Evolutionary conservation across 23 tunicate genomes (phyloP).

Genomic region (Trididemnum miniatum): DNA sequence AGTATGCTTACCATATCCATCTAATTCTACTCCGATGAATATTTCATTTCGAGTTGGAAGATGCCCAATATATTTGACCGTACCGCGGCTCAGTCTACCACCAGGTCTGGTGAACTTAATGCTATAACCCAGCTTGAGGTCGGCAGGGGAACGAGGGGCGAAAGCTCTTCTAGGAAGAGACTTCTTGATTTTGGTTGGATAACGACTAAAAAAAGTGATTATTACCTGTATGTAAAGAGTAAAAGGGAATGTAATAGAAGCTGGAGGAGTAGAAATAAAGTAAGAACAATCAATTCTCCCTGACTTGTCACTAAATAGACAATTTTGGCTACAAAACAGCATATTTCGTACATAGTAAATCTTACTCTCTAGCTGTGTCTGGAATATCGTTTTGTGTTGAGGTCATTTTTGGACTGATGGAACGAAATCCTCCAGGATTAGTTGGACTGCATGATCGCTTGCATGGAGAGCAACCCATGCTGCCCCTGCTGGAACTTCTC

Average conservation of each 20-base stretch:
- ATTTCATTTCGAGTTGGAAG: conserved; percentile 83
- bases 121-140: conserved; percentile 82
- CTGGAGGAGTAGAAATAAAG: too few relatives aligned
- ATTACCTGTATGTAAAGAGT: too few relatives aligned
- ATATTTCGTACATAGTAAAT: too few relatives aligned
- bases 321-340: not conserved
- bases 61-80: conserved; percentile 91
- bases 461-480: conserved; percentile 9
- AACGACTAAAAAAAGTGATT: conserved; percentile 59
- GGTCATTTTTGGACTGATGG: conserved; percentile 72
- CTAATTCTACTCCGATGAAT: conserved; percentile 88
- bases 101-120: conserved; percentile 96
- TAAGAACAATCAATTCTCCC: too few relatives aligned
- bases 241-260: too few relatives aligned
- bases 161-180: conserved; percentile 88
- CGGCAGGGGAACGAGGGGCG: conserved; percentile 92
- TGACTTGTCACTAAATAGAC: not conserved
- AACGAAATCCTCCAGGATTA: conserved; percentile 71
- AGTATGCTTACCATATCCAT: conserved; percentile 73
- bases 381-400: conserved; percentile 50
- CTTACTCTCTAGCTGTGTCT: conserved; percentile 82
- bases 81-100: conserved; percentile 84
- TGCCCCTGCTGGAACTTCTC: conserved; percentile 16
- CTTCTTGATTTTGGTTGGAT: conserved; percentile 71
- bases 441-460: conserved; percentile 60